Base-by-base conservation (phyloP, 2,888 invertebrate genomes). In the Linnaemya vulpina region DNA sequence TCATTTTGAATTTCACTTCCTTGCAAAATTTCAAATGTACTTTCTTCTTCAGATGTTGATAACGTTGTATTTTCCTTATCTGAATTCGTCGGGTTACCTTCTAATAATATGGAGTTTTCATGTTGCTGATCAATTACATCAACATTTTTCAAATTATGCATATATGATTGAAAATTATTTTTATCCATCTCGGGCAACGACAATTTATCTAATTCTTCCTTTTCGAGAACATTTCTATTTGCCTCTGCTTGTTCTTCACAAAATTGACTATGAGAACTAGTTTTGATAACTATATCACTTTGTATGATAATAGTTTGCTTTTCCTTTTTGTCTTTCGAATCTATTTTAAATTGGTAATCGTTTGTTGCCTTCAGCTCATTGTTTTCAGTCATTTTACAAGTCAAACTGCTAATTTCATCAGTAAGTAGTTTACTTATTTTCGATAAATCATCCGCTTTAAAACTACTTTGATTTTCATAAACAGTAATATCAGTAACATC, bases 381-480 rank as follows among this genome's bases (percentile, higher is more conserved):
- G 10, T 49, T 38, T 17, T 46, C n/a, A 15, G 0, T 0, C 11
- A 3, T 43, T 30, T 73, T 20, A 40, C 30, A 38, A 15, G 70
- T 82, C 22, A 82, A 38, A 63, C 17, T 82, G n/a, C 63, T 82
- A 9, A 82, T 82, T 76, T 76, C n/a, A 4, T 82, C 70, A 0
- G 70, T 70, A 15, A 76, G 68, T 9, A 65, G 13, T 58, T 70
- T 55, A 58, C 76, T 76, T 58, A 70, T 65, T 55, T 40, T 60
- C 4, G 75, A n/a, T 38, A 82, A 58, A 71, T 70, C 70, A 58
- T 82, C 82, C 25, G 20, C 30, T 35, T 74, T 35, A 15, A 35
- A n/a, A 35, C 15, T 62, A 8, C n/a, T 20, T 38, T 40, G 11
- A 15, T 51, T 71, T 13, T 63, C 55, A 55, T 68, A 60, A 51